These are phyloP conservation scores for Biston betularia DNA, from an alignment of 2,888 invertebrate species.

Conservation along the genomic window DNA sequence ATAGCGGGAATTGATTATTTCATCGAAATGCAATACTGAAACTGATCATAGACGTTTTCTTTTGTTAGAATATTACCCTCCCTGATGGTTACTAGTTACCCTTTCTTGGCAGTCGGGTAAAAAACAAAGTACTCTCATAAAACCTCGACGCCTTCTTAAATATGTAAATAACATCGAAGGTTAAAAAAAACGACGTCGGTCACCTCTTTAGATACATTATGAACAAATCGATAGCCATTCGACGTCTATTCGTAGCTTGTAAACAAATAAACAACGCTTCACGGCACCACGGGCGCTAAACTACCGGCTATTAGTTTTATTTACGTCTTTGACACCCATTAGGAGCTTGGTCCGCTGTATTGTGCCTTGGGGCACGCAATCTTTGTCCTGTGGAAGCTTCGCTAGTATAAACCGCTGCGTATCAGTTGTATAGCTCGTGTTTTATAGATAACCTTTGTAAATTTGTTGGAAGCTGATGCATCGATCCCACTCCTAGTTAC, in stretches of 20 bases:
- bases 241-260: conserved; percentile 22
- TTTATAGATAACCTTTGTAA: neutral
- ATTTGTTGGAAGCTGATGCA: too few relatives aligned
- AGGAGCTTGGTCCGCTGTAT: conserved; percentile 22
- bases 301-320: conserved; percentile 39
- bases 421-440: neutral
- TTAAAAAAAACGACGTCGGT: conserved; percentile 9
- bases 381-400: conserved; percentile 8
- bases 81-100: too few relatives aligned
- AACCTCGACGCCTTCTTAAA: neutral
- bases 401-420: neutral
- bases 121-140: neutral
- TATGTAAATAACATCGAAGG: neutral
- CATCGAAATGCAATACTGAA: too few relatives aligned
- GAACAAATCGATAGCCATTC: conserved; percentile 16
- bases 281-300: conserved; percentile 31
- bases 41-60: too few relatives aligned
- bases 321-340: conserved; percentile 41
- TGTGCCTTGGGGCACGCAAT: conserved; percentile 30
- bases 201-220: conserved; percentile 11
- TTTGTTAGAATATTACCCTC: too few relatives aligned
- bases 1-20: too few relatives aligned
- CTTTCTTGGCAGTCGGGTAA: too few relatives aligned
- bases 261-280: conserved; percentile 39
- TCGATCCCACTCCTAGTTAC: too few relatives aligned